These are phyloP conservation scores for Lamprologus lemairii DNA, from an alignment of 2,113 vertebrate species.

Conservation along the genomic window DNA sequence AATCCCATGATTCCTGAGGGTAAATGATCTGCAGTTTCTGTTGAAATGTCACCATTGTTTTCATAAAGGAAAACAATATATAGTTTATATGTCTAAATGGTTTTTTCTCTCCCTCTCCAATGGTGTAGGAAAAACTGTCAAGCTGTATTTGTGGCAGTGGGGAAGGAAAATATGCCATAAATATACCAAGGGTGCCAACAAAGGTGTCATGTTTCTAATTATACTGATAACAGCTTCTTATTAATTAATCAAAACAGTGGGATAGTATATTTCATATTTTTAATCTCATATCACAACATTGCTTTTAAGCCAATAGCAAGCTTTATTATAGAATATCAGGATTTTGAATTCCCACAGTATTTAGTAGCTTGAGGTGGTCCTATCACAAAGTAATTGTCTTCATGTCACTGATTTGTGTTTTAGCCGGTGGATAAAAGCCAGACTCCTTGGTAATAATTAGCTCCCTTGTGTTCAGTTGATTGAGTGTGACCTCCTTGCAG, in stretches of 20 bases:
- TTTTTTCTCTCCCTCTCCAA: background rate
- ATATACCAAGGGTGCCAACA: background rate
- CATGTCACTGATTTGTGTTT: constrained; percentile 31
- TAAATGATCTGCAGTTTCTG: background rate
- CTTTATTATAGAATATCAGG: background rate
- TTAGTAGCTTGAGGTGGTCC: background rate
- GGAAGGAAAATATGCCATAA: background rate
- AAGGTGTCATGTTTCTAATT: background rate
- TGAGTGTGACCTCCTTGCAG: background rate
- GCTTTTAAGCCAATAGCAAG: background rate
- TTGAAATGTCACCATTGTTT: background rate
- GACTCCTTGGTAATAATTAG: constrained; percentile 18
- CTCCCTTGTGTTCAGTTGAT: constrained; percentile 4
- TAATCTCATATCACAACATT: background rate
- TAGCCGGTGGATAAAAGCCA: background rate
- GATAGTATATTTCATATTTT: background rate
- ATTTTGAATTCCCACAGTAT: background rate
- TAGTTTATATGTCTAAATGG: background rate
- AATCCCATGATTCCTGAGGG: background rate
- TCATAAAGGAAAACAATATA: background rate
- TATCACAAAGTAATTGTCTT: constrained; percentile 10
- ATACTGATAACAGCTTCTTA: background rate
- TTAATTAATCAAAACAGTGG: background rate
- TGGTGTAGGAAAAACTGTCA: background rate
- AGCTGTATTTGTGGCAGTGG: background rate